Evolutionary conservation across 2,888 invertebrate genomes (phyloP).

Genomic region (Drosophila kuntzei): DNA sequence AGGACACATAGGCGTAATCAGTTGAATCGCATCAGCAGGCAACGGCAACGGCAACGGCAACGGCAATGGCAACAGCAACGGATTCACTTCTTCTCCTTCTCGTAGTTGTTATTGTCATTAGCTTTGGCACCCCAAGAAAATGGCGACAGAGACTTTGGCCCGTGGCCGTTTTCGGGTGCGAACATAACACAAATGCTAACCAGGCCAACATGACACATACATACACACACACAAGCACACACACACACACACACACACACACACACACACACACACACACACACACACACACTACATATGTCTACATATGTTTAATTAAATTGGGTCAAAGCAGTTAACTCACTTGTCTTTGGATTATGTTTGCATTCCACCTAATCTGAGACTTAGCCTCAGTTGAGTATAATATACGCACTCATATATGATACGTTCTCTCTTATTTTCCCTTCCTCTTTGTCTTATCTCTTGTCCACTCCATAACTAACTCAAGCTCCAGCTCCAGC

Average conservation of each 20-base stretch:
- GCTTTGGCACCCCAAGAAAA: constrained; percentile 49
- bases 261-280: neutral
- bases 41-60: constrained; percentile 21
- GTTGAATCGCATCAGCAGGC: constrained; percentile 46
- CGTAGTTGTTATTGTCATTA: constrained; percentile 59
- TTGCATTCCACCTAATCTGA: constrained; percentile 73
- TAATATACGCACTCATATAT: constrained; percentile 30
- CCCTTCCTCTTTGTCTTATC: constrained; percentile 5
- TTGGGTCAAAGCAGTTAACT: constrained; percentile 78
- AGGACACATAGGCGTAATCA: constrained; percentile 44
- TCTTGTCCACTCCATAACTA: constrained; percentile 11
- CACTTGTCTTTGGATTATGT: constrained; percentile 77
- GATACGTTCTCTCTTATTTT: neutral
- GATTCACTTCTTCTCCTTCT: constrained; percentile 15
- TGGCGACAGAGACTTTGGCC: constrained; percentile 33
- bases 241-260: constrained; percentile 8
- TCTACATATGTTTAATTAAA: constrained; percentile 70
- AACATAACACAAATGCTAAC: constrained; percentile 50
- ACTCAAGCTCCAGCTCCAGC: neutral
- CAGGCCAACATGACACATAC: constrained; percentile 35
- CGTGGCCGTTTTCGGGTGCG: constrained; percentile 55
- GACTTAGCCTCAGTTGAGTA: constrained; percentile 40
- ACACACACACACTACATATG: constrained; percentile 3
- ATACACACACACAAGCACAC: constrained; percentile 7
- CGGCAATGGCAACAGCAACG: constrained; percentile 20